A percentile compares a stretch with the other conserved stretches of the same genome.
Evolutionary conservation across 2,113 vertebrate species (phyloP).

Genomic region (Probosciger aterrimus): DNA sequence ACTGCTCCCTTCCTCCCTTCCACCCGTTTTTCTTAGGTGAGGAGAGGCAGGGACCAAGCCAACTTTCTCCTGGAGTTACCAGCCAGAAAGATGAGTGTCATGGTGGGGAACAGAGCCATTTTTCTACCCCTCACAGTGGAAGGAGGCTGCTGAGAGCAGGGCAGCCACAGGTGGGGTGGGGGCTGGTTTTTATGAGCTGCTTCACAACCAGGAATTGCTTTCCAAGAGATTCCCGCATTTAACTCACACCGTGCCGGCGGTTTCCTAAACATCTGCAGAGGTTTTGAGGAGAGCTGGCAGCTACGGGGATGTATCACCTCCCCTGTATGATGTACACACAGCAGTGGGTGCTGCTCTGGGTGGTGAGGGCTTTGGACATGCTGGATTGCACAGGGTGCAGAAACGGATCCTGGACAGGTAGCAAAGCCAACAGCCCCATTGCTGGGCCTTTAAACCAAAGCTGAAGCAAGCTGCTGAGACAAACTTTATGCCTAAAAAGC

Average conservation of each 20-base stretch:
- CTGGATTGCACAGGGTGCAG: not conserved
- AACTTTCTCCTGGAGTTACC: not conserved
- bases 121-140: not conserved
- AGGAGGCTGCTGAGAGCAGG: not conserved
- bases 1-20: not conserved
- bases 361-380: not conserved
- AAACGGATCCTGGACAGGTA: not conserved
- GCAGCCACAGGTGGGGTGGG: not conserved
- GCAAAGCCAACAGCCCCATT: not conserved
- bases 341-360: not conserved
- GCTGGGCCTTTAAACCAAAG: not conserved
- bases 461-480: not conserved
- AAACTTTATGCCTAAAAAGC: not conserved
- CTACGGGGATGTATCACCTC: rapidly evolving
- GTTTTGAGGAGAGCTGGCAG: not conserved
- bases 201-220: not conserved
- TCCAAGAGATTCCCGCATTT: not conserved
- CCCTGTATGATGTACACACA: not conserved
- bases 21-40: not conserved
- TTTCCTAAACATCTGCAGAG: not conserved
- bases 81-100: not conserved
- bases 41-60: not conserved
- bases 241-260: not conserved
- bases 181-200: not conserved
- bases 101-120: not conserved